phyloP scores from a whole-genome alignment of 2,113 vertebrate genomes.

The Pituophis catenifer region DNA sequence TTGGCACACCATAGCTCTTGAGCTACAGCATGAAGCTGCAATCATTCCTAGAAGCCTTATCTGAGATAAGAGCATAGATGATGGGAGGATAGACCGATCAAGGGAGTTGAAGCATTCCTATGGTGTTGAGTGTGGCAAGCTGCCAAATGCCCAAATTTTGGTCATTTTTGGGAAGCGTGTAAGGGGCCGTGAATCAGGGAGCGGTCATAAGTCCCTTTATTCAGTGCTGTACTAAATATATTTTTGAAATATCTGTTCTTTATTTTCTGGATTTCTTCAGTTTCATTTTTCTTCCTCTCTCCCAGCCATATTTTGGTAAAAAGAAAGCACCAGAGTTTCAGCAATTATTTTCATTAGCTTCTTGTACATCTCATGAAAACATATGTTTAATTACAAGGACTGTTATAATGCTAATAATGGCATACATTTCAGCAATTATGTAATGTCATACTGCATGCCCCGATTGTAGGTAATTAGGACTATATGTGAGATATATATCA shows the following conservation, averaged over 20 bases:
- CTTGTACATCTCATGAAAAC: conserved; percentile 24
- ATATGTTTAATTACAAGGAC: background rate
- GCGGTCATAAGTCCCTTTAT: no score
- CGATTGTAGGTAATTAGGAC: background rate
- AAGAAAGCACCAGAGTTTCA: background rate
- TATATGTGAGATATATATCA: conserved; percentile 7
- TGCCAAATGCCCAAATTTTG: no score
- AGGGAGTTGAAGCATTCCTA: no score
- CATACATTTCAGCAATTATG: conserved; percentile 20
- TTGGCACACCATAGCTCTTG: no score
- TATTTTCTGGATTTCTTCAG: background rate
- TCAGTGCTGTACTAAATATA: background rate
- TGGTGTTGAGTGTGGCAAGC: no score
- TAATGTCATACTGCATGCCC: background rate
- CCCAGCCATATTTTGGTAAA: background rate
- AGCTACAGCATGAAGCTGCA: no score
- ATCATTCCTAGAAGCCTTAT: no score
- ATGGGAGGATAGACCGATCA: no score
- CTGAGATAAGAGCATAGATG: no score
- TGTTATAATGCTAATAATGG: conserved; percentile 25
- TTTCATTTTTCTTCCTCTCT: background rate
- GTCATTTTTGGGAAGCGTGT: no score
- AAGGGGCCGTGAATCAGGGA: no score
- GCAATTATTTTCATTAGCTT: conserved; percentile 7
- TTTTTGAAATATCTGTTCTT: background rate